These are phyloP conservation scores for Chrosomus eos DNA, from an alignment of 2,797 vertebrate genomes.

Conservation along the genomic window DNA sequence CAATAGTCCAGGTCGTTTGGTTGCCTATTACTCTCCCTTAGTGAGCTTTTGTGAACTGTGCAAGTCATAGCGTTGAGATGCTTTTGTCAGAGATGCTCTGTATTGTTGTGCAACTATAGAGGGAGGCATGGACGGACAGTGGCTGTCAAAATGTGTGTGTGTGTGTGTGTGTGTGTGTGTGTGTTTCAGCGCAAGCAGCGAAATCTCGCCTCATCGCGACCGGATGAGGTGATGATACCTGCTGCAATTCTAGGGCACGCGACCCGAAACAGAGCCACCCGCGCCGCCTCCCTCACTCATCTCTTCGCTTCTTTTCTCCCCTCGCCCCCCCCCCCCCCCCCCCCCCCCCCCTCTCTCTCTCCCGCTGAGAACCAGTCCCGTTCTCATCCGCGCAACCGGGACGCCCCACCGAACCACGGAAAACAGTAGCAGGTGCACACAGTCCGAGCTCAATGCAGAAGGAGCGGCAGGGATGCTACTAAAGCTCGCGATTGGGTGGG, in stretches of 20 bases:
- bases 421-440: slow-evolving; percentile 59
- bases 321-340: too few species aligned
- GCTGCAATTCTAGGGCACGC: slow-evolving; percentile 48
- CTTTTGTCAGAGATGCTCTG: slow-evolving; percentile 61
- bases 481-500: slow-evolving; percentile 11
- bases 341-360: too few species aligned
- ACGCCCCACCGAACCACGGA: slow-evolving; percentile 50
- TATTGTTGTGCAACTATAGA: slow-evolving; percentile 59
- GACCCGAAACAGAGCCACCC: slow-evolving; percentile 28
- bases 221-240: slow-evolving; percentile 53
- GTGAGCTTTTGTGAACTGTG: neutral
- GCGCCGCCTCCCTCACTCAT: slow-evolving; percentile 27
- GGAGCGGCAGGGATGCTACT: slow-evolving; percentile 46
- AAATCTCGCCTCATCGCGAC: slow-evolving; percentile 10
- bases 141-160: slow-evolving; percentile 4
- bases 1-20: slow-evolving; percentile 33
- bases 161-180: neutral
- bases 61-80: slow-evolving; percentile 28
- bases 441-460: slow-evolving; percentile 55
- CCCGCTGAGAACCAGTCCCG: slow-evolving; percentile 24
- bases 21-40: neutral
- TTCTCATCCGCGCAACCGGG: slow-evolving; percentile 43
- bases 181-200: neutral
- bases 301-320: slow-evolving; percentile 10
- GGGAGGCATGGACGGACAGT: neutral